A percentile compares a stretch with the other conserved stretches of the same genome.
These are phyloP conservation scores for Plectrocnemia conspersa DNA, from an alignment of 1,140 invertebrate genomes.

Conservation along the genomic window DNA sequence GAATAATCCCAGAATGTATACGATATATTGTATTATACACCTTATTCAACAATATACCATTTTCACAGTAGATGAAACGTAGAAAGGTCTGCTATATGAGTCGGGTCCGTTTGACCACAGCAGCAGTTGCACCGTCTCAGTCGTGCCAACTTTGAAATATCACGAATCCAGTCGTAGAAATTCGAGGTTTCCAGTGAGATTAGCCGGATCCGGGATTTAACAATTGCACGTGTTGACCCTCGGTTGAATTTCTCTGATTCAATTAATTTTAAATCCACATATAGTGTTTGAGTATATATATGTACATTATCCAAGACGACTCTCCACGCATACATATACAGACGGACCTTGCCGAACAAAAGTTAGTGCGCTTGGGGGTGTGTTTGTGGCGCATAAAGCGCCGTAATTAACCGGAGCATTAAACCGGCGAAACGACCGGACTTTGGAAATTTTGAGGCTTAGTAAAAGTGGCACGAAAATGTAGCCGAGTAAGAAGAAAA, in stretches of 20 bases:
- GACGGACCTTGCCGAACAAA: not conserved
- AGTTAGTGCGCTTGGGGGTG: not conserved
- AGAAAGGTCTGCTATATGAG: not conserved
- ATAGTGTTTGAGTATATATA: not conserved
- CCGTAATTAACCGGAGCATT: slow-evolving; percentile 33
- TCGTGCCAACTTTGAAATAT: slow-evolving; percentile 2
- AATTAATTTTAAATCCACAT: not conserved
- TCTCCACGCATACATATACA: not conserved
- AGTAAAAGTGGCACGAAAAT: slow-evolving; percentile 7
- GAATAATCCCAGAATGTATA: no score
- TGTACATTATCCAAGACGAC: not conserved
- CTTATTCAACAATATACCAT: no score
- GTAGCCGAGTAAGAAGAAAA: slow-evolving; percentile 9
- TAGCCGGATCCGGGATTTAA: not conserved
- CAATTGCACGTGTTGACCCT: not conserved
- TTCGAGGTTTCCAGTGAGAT: not conserved
- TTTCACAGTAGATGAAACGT: no score
- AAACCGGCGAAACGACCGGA: slow-evolving; percentile 25
- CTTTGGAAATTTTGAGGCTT: slow-evolving; percentile 27
- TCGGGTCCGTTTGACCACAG: not conserved
- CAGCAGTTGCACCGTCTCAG: not conserved
- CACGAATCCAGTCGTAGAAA: not conserved
- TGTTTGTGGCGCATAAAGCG: slow-evolving; percentile 21
- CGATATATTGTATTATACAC: no score
- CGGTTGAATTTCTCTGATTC: not conserved